Evolutionary conservation across 2,888 invertebrate genomes (phyloP).

Genomic region (Chloromyia formosa): DNA sequence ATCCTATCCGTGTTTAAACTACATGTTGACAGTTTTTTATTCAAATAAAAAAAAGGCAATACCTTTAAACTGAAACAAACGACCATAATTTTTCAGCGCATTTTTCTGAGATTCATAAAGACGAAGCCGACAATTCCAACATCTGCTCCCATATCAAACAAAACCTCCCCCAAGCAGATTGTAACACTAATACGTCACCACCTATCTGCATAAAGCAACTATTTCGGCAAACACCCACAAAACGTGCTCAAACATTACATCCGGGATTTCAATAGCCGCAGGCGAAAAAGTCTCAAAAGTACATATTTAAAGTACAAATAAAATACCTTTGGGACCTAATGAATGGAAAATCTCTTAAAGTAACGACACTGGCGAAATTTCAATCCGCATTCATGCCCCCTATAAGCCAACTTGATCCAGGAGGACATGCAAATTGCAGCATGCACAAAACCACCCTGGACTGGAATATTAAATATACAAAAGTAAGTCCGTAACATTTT

Average conservation of each 20-base stretch:
- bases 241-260: neutral
- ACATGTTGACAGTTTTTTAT: too few species aligned
- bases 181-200: neutral
- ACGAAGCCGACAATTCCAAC: too few species aligned
- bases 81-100: too few species aligned
- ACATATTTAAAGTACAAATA: neutral
- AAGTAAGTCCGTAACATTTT: neutral
- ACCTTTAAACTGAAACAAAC: too few species aligned
- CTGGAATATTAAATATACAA: neutral
- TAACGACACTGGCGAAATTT: neutral
- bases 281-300: neutral
- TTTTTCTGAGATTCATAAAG: too few species aligned
- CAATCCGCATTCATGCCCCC: neutral
- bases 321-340: constrained; percentile 1
- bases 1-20: too few species aligned
- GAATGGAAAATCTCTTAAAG: neutral
- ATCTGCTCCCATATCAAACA: too few species aligned
- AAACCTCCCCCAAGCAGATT: too few species aligned
- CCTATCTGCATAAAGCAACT: neutral
- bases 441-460: neutral
- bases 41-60: too few species aligned
- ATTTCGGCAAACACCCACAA: neutral
- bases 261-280: neutral
- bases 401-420: too few species aligned
- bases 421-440: neutral